Evolutionary conservation across 2,113 vertebrate genomes (phyloP).

Genomic region (Bungarus multicinctus): DNA sequence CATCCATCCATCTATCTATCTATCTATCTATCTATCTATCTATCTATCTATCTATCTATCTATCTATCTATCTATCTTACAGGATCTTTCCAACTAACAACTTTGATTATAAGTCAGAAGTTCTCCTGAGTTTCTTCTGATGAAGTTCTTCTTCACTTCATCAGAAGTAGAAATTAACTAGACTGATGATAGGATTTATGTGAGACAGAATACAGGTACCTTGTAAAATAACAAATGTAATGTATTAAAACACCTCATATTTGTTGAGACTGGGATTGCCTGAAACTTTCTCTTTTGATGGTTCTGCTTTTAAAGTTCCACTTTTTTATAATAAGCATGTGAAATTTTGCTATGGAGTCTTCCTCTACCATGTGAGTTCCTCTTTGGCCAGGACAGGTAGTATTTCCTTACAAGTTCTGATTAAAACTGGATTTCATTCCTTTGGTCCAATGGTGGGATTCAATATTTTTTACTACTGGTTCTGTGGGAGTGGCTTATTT

Average conservation of each 20-base stretch:
- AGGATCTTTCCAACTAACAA: background rate
- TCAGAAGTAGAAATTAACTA: background rate
- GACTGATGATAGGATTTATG: background rate
- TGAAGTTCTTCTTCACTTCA: background rate
- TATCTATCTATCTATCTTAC: background rate
- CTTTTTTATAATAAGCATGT: background rate
- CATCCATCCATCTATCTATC: too few relatives aligned
- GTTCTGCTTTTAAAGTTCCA: background rate
- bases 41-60: too few relatives aligned
- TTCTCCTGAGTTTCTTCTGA: background rate
- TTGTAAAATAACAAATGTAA: background rate
- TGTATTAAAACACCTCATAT: background rate
- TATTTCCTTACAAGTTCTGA: background rate
- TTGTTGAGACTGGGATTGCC: background rate
- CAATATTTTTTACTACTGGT: too few relatives aligned
- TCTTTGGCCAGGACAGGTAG: background rate
- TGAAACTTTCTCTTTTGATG: background rate
- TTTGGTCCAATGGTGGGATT: too few relatives aligned
- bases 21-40: too few relatives aligned
- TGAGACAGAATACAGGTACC: background rate
- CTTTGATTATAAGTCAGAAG: background rate
- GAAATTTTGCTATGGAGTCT: background rate
- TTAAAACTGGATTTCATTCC: background rate
- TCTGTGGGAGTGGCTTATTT: too few relatives aligned
- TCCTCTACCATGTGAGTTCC: background rate